Conservation (phyloP, 2,888 invertebrate species). For the Gastrophysa polygoni region DNA sequence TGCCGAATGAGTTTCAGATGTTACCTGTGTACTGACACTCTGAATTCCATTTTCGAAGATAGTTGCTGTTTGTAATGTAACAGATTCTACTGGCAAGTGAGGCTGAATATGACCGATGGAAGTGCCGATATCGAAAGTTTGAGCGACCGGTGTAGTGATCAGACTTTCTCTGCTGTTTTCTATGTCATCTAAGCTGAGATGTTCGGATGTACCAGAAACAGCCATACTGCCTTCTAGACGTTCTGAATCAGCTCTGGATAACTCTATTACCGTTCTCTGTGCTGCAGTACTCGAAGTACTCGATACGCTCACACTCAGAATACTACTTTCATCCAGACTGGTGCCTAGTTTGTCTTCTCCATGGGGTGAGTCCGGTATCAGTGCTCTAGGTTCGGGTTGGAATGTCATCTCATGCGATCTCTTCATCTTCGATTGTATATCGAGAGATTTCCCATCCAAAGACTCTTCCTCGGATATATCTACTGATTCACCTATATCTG, state of each 20-base stretch:
- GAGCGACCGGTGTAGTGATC: conserved; percentile 41
- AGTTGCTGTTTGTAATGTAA: conserved; percentile 61
- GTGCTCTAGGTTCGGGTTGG: conserved; percentile 65
- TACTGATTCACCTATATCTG: conserved; percentile 59
- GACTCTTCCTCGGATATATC: conserved; percentile 65
- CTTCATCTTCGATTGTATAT: conserved; percentile 77
- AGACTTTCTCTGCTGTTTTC: conserved; percentile 52
- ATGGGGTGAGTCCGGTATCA: conserved; percentile 60
- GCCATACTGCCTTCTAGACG: conserved; percentile 57
- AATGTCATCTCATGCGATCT: conserved; percentile 91
- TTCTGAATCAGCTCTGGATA: conserved; percentile 58
- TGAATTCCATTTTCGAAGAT: conserved; percentile 60
- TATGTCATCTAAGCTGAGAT: conserved; percentile 56
- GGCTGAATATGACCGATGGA: conserved; percentile 49
- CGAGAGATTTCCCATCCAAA: conserved; percentile 59
- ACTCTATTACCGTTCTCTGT: conserved; percentile 58
- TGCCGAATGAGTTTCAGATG: conserved; percentile 56
- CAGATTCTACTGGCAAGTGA: conserved; percentile 56
- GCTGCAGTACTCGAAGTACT: conserved; percentile 62
- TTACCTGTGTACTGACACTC: conserved; percentile 64
- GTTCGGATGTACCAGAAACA: conserved; percentile 58
- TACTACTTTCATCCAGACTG: conserved; percentile 65
- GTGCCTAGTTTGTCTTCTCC: conserved; percentile 61
- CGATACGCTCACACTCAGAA: conserved; percentile 64
- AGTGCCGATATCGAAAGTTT: conserved; percentile 55